Percentiles rank a stretch among this genome's conserved stretches.
phyloP scores from a whole-genome alignment of 2,113 vertebrate genomes.

The Corythaixoides concolor region DNA sequence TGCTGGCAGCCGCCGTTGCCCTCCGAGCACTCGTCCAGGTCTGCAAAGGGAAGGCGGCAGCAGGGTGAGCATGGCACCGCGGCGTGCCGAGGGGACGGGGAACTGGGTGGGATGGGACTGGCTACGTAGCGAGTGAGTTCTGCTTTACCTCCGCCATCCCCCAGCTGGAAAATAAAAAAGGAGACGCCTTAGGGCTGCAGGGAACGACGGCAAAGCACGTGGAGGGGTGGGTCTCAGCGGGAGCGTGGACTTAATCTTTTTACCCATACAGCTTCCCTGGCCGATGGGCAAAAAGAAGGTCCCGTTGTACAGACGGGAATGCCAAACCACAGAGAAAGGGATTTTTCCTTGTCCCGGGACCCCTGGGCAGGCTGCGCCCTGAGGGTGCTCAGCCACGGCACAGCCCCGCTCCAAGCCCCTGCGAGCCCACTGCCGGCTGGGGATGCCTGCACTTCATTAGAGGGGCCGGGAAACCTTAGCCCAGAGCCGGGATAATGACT shows the following conservation, averaged over 20 bases:
- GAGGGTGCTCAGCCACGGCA: not conserved
- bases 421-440: not conserved
- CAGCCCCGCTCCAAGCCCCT: not conserved
- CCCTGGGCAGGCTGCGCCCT: not conserved
- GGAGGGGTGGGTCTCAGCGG: not conserved
- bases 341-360: not conserved
- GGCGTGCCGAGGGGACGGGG: not conserved
- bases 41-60: constrained; percentile 64
- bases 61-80: not conserved
- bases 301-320: not conserved
- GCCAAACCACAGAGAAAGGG: not conserved
- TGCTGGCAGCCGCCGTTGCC: constrained; percentile 97
- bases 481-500: constrained; percentile 26
- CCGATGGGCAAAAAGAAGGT: not conserved
- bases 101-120: accelerated
- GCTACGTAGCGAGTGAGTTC: not conserved
- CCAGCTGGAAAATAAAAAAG: not conserved
- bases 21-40: constrained; percentile 94
- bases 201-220: not conserved
- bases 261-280: not conserved
- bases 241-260: too few relatives aligned
- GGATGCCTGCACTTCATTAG: constrained; percentile 56
- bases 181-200: not conserved
- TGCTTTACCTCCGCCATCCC: not conserved
- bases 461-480: constrained; percentile 36